A percentile compares a stretch with the other conserved stretches of the same genome.
Conservation (phyloP, 1,140 invertebrate genomes). For the Euwallacea fornicatus region DNA sequence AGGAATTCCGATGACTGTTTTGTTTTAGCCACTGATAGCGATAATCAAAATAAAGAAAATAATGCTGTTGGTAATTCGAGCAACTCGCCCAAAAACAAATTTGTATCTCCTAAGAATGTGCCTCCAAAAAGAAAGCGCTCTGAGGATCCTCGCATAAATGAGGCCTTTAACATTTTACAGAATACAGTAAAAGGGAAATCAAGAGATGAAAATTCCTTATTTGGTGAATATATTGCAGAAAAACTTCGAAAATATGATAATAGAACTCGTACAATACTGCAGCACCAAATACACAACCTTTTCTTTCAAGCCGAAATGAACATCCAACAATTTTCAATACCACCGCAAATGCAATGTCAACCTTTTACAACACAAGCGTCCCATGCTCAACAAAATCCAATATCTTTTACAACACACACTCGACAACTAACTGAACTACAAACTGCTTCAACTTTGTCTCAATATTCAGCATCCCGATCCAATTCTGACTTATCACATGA, state of each 20-base stretch:
- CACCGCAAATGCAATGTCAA: constrained; percentile 13
- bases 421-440: constrained; percentile 5
- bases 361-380: constrained; percentile 6
- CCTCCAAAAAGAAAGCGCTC: constrained; percentile 4
- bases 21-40: constrained; percentile 2
- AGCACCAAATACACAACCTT: constrained; percentile 8
- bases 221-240: constrained; percentile 14
- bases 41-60: constrained; percentile 3
- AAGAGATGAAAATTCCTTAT: constrained; percentile 11
- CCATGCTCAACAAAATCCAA: constrained; percentile 6
- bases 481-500: constrained; percentile 6
- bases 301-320: constrained; percentile 13
- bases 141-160: constrained; percentile 6
- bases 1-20: neutral
- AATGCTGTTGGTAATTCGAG: constrained; percentile 5
- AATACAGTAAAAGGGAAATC: constrained; percentile 5
- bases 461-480: constrained; percentile 3
- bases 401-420: constrained; percentile 4
- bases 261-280: constrained; percentile 2
- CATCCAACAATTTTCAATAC: constrained; percentile 2
- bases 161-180: constrained; percentile 6
- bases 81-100: constrained; percentile 5
- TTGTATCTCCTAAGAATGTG: constrained; percentile 6
- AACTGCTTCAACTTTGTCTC: constrained; percentile 6
- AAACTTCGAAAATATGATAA: constrained; percentile 9